A percentile compares a stretch with the other conserved stretches of the same genome.
Conservation (phyloP, 2,113 vertebrate genomes). For the Melospiza georgiana region DNA sequence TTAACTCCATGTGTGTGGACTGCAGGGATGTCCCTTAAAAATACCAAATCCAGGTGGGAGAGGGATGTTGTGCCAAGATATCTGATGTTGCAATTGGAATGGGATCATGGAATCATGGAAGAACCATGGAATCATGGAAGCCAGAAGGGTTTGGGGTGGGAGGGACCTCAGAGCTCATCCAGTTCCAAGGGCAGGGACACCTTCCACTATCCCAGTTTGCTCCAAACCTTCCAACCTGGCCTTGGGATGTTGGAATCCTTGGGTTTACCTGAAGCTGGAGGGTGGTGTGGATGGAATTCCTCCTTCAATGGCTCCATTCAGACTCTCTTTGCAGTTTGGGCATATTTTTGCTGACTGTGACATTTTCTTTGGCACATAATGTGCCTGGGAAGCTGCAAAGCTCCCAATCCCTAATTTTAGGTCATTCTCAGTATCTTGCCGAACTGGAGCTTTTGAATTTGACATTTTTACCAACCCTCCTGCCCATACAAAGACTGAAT, state of each 20-base stretch:
- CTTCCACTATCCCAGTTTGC: background rate
- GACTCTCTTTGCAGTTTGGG: background rate
- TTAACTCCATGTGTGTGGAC: fast-evolving
- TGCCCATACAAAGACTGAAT: background rate
- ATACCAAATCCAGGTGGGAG: background rate
- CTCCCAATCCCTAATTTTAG: background rate
- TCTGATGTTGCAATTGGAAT: background rate
- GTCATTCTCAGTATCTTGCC: background rate
- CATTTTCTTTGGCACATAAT: background rate
- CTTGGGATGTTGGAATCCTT: background rate
- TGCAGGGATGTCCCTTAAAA: background rate
- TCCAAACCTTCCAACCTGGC: background rate
- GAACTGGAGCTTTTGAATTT: background rate
- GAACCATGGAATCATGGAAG: background rate
- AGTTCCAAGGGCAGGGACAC: background rate
- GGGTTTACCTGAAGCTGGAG: background rate
- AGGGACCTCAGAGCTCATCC: background rate
- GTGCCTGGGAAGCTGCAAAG: background rate
- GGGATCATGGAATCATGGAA: too few relatives aligned
- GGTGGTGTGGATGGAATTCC: background rate
- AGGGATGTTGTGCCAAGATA: background rate
- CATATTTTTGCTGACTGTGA: background rate
- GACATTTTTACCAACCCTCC: background rate
- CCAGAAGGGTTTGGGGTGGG: background rate
- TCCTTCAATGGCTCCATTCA: background rate